Conservation (phyloP, 2,888 invertebrate genomes). For the Ashinkailepas kermadecensis region DNA sequence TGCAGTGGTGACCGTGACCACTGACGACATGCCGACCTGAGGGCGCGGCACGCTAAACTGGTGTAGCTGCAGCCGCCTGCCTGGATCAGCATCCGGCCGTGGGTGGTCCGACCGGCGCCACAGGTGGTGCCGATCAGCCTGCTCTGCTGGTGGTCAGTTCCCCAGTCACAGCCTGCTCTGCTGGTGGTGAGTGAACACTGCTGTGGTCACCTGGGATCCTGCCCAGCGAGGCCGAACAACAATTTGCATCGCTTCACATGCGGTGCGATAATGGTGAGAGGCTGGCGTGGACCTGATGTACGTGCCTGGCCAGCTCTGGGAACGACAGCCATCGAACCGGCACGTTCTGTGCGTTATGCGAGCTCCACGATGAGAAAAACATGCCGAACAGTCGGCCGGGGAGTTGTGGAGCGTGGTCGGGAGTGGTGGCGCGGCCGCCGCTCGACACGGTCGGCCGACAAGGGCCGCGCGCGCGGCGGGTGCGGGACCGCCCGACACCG, state of each 20-base stretch:
- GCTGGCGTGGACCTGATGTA: neutral
- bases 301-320: conserved; percentile 4
- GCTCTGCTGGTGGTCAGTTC: no score
- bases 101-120: no score
- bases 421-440: neutral
- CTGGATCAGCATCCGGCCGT: no score
- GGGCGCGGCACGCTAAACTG: no score
- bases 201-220: neutral
- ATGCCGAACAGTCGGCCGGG: neutral
- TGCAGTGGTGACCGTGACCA: no score
- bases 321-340: neutral
- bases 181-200: neutral
- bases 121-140: no score
- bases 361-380: neutral
- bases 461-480: neutral
- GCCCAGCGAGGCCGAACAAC: neutral
- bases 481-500: neutral
- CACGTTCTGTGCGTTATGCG: neutral
- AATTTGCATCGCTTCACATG: neutral
- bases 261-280: neutral
- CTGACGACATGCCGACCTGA: no score
- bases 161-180: no score
- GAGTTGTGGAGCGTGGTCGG: no score
- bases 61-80: no score
- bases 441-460: neutral